phyloP scores from a whole-genome alignment of 2,888 invertebrate genomes.

The Aromia moschata region DNA sequence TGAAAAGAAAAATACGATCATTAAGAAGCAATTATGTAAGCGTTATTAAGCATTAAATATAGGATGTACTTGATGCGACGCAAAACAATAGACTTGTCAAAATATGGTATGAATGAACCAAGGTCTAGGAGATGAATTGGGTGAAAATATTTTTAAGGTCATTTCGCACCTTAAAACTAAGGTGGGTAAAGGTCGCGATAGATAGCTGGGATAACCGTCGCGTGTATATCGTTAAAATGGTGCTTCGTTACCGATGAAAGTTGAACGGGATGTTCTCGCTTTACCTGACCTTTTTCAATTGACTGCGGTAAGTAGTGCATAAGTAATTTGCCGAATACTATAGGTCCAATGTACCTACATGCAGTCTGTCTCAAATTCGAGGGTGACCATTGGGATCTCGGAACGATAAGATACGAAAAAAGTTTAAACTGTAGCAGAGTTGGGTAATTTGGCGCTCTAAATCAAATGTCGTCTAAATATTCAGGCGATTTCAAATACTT shows the following conservation, averaged over 20 bases:
- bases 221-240: neutral
- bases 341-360: too few relatives aligned
- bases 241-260: neutral
- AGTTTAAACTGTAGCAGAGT: too few relatives aligned
- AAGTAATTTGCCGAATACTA: too few relatives aligned
- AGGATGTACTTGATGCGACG: neutral
- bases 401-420: too few relatives aligned
- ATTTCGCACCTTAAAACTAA: slow-evolving; percentile 12
- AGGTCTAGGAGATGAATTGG: slow-evolving; percentile 22
- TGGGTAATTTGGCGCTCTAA: too few relatives aligned
- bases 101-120: slow-evolving; percentile 4
- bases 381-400: too few relatives aligned
- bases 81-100: neutral
- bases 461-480: too few relatives aligned
- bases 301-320: too few relatives aligned
- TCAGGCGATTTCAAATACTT: too few relatives aligned
- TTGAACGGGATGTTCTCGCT: neutral
- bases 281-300: slow-evolving; percentile 5
- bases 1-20: neutral
- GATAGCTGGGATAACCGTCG: slow-evolving; percentile 1
- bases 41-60: neutral
- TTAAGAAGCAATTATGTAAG: neutral
- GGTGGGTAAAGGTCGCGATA: slow-evolving; percentile 9
- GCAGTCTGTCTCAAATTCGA: too few relatives aligned
- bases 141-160: slow-evolving; percentile 18